Percentiles rank a stretch among this genome's conserved stretches.
Evolutionary conservation across 2,113 vertebrate species (phyloP).

Genomic region (Paradoxurus hermaphroditus): DNA sequence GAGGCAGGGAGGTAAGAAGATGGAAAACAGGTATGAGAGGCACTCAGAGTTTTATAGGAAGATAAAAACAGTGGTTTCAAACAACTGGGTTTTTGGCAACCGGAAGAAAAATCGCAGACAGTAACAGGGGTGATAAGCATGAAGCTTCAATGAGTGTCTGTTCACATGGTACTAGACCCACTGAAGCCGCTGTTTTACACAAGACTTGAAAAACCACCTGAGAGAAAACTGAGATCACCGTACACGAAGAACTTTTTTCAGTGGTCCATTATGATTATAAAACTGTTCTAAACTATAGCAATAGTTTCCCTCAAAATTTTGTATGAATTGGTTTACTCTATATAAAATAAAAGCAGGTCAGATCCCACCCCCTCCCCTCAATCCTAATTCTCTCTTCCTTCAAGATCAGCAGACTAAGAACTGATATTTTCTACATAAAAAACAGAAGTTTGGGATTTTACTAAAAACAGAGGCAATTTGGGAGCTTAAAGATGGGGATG

Average conservation of each 20-base stretch:
- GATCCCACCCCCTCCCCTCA: neutral
- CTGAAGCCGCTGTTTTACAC: conserved; percentile 5
- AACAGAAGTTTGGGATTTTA: neutral
- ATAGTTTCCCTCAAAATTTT: conserved; percentile 13
- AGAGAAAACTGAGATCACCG: neutral
- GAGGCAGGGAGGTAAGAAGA: neutral
- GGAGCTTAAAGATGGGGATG: neutral
- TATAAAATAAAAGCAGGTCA: conserved; percentile 42
- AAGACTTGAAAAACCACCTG: neutral
- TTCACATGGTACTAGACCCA: conserved; percentile 1
- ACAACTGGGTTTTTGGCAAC: neutral
- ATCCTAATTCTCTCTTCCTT: neutral
- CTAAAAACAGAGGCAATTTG: neutral
- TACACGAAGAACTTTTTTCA: neutral
- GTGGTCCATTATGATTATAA: conserved; percentile 24
- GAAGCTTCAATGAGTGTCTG: neutral
- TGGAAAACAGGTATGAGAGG: neutral
- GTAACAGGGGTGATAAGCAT: neutral
- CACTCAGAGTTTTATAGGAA: neutral
- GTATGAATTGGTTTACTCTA: conserved; percentile 10
- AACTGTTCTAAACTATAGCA: neutral
- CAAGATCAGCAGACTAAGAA: neutral
- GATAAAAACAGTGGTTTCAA: neutral
- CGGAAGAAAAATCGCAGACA: neutral
- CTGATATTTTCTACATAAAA: neutral